Conservation (phyloP, 2,113 vertebrate genomes). For the Dicerorhinus sumatrensis region DNA sequence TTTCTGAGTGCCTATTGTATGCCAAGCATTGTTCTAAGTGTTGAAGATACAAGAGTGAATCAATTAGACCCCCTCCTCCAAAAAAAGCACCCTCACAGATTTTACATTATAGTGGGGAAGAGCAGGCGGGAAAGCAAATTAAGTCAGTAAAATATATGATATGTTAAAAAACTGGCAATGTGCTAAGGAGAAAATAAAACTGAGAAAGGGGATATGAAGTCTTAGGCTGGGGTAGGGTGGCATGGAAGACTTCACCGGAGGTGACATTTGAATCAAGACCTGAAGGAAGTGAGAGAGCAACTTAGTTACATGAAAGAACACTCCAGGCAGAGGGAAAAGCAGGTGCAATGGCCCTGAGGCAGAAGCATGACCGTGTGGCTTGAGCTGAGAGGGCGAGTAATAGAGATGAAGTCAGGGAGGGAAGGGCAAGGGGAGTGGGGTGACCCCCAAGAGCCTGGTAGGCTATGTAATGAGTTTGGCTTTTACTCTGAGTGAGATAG, state of each 20-base stretch:
- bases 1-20: background rate
- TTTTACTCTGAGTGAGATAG: background rate
- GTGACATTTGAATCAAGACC: background rate
- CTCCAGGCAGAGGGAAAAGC: background rate
- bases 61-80: background rate
- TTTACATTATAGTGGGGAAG: background rate
- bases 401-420: background rate
- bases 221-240: background rate
- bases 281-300: background rate
- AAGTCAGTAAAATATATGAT: background rate
- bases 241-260: background rate
- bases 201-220: background rate
- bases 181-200: conserved; percentile 34
- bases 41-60: background rate
- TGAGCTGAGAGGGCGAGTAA: background rate
- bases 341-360: background rate
- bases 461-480: background rate
- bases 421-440: background rate
- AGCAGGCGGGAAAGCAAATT: conserved; percentile 45
- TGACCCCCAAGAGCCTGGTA: background rate
- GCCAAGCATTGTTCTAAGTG: conserved; percentile 2
- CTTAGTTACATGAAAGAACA: background rate
- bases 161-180: conserved; percentile 18
- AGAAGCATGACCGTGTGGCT: background rate
- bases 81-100: background rate